A percentile compares a stretch with the other conserved stretches of the same genome.
Evolutionary conservation across 2,797 vertebrate species (phyloP).

Genomic region (Alfaro cultratus): DNA sequence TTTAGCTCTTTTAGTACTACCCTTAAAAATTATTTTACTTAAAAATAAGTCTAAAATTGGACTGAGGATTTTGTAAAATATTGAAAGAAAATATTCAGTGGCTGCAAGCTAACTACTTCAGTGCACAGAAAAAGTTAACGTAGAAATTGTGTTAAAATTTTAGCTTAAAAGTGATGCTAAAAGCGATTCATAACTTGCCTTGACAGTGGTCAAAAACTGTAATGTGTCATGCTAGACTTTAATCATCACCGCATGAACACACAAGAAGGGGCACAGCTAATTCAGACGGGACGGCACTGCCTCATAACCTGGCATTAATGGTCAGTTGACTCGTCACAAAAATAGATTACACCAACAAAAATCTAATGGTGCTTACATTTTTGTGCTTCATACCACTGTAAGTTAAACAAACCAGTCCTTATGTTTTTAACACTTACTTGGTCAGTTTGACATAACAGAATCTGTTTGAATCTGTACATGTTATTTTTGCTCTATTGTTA

Average conservation of each 20-base stretch:
- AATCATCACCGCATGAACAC: slow-evolving; percentile 4
- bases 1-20: not conserved
- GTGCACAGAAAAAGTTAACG: not conserved
- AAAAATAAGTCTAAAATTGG: not conserved
- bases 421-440: not conserved
- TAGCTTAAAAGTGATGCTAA: not conserved
- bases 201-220: slow-evolving; percentile 1
- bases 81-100: not conserved
- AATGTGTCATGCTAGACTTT: slow-evolving; percentile 4
- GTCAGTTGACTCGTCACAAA: slow-evolving; percentile 7
- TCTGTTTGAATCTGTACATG: not conserved
- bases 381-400: not conserved
- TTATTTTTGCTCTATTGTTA: not conserved
- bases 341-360: slow-evolving; percentile 6
- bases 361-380: slow-evolving; percentile 6
- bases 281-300: not conserved
- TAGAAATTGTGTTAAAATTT: not conserved
- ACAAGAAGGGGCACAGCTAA: not conserved
- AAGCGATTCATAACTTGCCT: not conserved
- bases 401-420: not conserved
- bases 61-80: not conserved
- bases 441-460: not conserved
- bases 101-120: not conserved
- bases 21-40: not conserved
- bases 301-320: not conserved